A percentile compares a stretch with the other conserved stretches of the same genome.
These are phyloP conservation scores for Cyaniris semiargus DNA, from an alignment of 2,888 invertebrate species.

Conservation along the genomic window DNA sequence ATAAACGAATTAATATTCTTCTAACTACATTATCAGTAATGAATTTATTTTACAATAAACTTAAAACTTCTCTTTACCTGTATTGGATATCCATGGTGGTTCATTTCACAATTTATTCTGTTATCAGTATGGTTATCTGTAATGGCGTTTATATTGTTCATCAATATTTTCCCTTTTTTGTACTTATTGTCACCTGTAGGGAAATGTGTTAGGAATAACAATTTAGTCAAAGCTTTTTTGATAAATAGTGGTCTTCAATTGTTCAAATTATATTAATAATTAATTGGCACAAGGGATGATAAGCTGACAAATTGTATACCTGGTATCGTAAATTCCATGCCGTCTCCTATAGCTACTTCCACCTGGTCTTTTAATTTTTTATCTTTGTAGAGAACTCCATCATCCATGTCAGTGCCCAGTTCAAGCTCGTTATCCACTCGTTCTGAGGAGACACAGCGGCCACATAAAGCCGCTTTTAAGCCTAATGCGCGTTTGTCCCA, in stretches of 20 bases:
- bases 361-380: conserved; percentile 94
- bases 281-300: neutral
- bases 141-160: conserved; percentile 92
- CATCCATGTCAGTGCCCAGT: conserved; percentile 85
- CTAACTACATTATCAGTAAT: neutral
- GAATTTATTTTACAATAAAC: neutral
- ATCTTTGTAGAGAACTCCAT: conserved; percentile 91
- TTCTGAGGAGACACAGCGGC: conserved; percentile 86
- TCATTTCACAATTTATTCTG: conserved; percentile 87
- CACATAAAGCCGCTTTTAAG: conserved; percentile 80
- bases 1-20: neutral
- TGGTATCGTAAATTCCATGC: conserved; percentile 96
- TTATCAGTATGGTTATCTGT: conserved; percentile 87
- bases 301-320: conserved; percentile 69
- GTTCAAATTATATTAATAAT: neutral
- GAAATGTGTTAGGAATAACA: neutral
- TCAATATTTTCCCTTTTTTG: conserved; percentile 89
- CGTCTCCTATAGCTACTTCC: conserved; percentile 95
- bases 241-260: neutral
- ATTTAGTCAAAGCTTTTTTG: neutral
- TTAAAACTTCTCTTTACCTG: conserved; percentile 58
- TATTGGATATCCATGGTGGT: conserved; percentile 85
- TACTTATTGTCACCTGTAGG: conserved; percentile 88
- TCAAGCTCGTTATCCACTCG: conserved; percentile 83
- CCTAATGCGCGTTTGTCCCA: conserved; percentile 64